Evolutionary conservation across 2,888 invertebrate genomes (phyloP).

Genomic region (Himalopsyche japonica): DNA sequence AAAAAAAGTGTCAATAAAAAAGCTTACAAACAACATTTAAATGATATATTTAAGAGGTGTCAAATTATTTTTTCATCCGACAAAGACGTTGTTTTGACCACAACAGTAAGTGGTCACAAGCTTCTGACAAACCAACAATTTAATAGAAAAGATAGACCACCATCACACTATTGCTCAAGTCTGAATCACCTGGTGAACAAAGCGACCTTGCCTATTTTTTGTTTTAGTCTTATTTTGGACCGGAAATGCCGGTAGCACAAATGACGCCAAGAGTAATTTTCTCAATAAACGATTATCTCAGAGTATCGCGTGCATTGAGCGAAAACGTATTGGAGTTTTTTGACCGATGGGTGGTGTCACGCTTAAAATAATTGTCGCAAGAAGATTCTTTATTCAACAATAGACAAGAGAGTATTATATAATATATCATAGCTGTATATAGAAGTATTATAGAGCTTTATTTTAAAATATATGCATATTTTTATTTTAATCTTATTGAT

Average conservation of each 20-base stretch:
- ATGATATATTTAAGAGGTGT: background rate
- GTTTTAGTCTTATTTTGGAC: slow-evolving; percentile 12
- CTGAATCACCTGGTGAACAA: background rate
- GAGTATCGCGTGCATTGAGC: background rate
- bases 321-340: background rate
- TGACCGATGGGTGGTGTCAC: background rate
- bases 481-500: no score
- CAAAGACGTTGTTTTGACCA: background rate
- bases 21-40: no score
- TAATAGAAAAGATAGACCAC: slow-evolving; percentile 14
- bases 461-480: no score
- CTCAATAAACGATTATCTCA: background rate
- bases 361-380: background rate
- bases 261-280: slow-evolving; percentile 5
- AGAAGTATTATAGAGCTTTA: background rate
- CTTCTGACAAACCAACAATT: background rate
- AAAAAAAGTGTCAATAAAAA: no score
- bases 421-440: no score
- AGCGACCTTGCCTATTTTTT: slow-evolving; percentile 19
- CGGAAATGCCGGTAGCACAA: slow-evolving; percentile 24
- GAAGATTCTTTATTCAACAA: background rate
- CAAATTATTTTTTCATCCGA: background rate
- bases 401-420: no score
- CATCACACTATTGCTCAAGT: background rate
- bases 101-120: background rate